These are phyloP conservation scores for Bovichtus diacanthus DNA, from an alignment of 2,797 vertebrate genomes.

Conservation along the genomic window DNA sequence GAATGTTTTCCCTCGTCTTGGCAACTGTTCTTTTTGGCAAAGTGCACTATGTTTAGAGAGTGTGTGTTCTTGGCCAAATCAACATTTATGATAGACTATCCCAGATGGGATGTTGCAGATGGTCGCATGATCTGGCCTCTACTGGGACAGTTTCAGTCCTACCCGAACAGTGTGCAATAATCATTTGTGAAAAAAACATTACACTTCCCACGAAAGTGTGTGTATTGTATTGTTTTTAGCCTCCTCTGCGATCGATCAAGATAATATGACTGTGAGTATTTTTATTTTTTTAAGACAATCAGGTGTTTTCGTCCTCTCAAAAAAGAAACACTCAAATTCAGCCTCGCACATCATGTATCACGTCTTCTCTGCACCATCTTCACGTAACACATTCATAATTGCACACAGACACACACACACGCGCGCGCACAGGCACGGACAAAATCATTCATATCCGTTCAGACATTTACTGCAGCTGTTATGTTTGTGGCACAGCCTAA, in stretches of 20 bases:
- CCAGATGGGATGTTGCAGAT: constrained; percentile 83
- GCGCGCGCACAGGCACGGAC: constrained; percentile 14
- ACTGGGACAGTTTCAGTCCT: constrained; percentile 73
- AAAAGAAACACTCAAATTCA: constrained; percentile 16
- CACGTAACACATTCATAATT: constrained; percentile 36
- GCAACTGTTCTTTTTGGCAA: constrained; percentile 73
- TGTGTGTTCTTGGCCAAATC: constrained; percentile 76
- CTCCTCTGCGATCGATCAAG: constrained; percentile 3
- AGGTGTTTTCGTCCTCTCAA: background rate
- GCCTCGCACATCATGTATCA: constrained; percentile 3
- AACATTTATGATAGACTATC: constrained; percentile 78
- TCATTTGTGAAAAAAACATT: constrained; percentile 55
- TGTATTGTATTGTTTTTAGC: constrained; percentile 12
- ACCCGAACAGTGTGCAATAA: constrained; percentile 50
- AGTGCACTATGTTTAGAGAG: constrained; percentile 68
- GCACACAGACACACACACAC: constrained; percentile 12
- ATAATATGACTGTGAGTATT: background rate
- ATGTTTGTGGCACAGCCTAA: constrained; percentile 79
- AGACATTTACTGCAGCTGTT: constrained; percentile 82
- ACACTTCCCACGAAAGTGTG: constrained; percentile 12
- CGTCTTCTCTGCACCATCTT: constrained; percentile 13
- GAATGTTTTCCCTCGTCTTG: constrained; percentile 72
- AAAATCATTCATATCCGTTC: constrained; percentile 71
- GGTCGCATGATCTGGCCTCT: constrained; percentile 77
- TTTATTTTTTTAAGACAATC: constrained; percentile 11